Percentiles rank a stretch among this genome's conserved stretches.
Conservation (phyloP, 1,140 invertebrate genomes). For the Drosophila athabasca region DNA sequence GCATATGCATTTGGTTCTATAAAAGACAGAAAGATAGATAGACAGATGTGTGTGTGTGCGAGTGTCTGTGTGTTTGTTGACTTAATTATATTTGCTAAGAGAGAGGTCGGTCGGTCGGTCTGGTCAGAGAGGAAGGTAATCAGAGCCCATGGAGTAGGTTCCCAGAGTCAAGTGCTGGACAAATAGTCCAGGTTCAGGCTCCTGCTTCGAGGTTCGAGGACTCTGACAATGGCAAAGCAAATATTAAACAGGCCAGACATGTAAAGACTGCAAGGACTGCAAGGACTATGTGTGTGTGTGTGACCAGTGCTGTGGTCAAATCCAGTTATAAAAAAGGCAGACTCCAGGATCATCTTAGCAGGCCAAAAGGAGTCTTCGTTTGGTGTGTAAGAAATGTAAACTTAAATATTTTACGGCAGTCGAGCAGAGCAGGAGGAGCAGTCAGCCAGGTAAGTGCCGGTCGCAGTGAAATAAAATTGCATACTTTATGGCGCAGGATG, state of each 20-base stretch:
- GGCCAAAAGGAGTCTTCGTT: neutral
- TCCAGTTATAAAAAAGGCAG: slow-evolving; percentile 69
- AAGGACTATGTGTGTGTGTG: neutral
- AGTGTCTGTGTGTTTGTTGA: slow-evolving; percentile 32
- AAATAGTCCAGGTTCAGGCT: slow-evolving; percentile 58
- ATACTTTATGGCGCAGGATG: slow-evolving; percentile 72
- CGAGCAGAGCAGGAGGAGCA: slow-evolving; percentile 38
- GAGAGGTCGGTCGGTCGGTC: neutral
- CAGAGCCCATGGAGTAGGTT: slow-evolving; percentile 49
- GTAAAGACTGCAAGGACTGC: neutral
- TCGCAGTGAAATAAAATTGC: slow-evolving; percentile 75
- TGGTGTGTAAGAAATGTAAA: slow-evolving; percentile 67
- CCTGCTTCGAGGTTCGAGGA: slow-evolving; percentile 8
- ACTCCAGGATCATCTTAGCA: slow-evolving; percentile 5
- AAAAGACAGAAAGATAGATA: slow-evolving; percentile 31
- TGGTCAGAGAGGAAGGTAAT: slow-evolving; percentile 47
- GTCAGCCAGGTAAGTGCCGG: slow-evolving; percentile 70
- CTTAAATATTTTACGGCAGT: slow-evolving; percentile 79
- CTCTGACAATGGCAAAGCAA: slow-evolving; percentile 65
- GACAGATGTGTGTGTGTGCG: neutral
- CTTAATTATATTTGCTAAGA: slow-evolving; percentile 75
- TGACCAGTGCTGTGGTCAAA: slow-evolving; percentile 54
- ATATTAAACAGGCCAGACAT: slow-evolving; percentile 55
- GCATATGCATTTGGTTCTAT: slow-evolving; percentile 43
- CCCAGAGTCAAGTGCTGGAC: slow-evolving; percentile 62